Evolutionary conservation across 2,113 vertebrate species (phyloP).

Genomic region (Grammomys dolichurus): DNA sequence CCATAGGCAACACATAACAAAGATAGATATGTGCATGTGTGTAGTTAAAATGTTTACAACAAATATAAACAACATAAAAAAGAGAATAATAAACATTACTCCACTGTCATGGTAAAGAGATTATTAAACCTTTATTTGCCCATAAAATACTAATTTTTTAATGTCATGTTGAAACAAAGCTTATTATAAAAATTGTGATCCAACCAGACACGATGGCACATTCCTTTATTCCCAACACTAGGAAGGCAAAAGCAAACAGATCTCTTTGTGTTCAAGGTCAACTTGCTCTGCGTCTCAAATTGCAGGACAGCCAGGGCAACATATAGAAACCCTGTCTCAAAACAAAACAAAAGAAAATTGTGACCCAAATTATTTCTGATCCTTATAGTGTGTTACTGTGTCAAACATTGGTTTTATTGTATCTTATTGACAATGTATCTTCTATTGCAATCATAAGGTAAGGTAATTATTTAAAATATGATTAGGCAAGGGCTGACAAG

Average conservation of each 20-base stretch:
- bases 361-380: not conserved
- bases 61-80: constrained; percentile 29
- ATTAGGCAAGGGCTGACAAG: not conserved
- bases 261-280: not conserved
- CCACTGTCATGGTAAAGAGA: constrained; percentile 33
- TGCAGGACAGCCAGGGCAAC: not conserved
- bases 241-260: not conserved
- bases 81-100: constrained; percentile 9
- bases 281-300: not conserved
- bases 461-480: not conserved
- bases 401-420: not conserved
- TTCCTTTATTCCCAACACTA: not conserved
- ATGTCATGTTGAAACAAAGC: constrained; percentile 7
- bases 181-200: not conserved
- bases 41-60: not conserved
- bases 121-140: constrained; percentile 69
- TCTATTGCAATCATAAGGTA: not conserved
- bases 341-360: not conserved
- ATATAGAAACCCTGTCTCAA: not conserved
- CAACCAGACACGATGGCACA: not conserved
- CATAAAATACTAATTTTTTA: not conserved
- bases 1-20: not conserved
- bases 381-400: not conserved
- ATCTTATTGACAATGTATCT: not conserved
- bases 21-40: not conserved